phyloP scores from a whole-genome alignment of 1,140 invertebrate species.

The Nasonia giraulti region DNA sequence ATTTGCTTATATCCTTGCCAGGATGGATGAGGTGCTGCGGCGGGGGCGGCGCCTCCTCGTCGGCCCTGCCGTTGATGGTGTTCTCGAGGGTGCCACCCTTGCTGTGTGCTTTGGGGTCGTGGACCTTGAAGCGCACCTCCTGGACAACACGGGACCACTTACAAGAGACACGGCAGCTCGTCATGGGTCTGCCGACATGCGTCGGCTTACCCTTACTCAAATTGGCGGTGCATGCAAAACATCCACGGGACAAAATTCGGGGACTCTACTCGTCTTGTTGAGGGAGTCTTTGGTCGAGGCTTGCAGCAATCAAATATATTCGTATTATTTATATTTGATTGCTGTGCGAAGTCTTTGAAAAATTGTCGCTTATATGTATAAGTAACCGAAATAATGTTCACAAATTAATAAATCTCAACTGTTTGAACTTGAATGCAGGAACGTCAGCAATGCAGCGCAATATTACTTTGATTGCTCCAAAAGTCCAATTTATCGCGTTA shows the following conservation, averaged over 20 bases:
- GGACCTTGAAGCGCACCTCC: constrained; percentile 95
- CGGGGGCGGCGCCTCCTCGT: constrained; percentile 82
- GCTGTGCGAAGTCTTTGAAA: too few species aligned
- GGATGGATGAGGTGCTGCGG: constrained; percentile 86
- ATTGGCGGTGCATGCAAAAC: constrained; percentile 38
- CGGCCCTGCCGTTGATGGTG: constrained; percentile 87
- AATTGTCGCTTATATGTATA: neutral
- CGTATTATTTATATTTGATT: too few species aligned
- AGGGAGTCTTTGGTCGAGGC: too few species aligned
- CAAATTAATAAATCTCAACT: neutral
- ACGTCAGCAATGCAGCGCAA: neutral
- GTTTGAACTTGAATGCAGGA: neutral
- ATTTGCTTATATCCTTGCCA: constrained; percentile 89
- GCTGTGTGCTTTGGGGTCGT: constrained; percentile 93
- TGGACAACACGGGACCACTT: constrained; percentile 87
- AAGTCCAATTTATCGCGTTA: neutral
- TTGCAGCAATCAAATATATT: too few species aligned
- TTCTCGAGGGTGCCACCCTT: constrained; percentile 93
- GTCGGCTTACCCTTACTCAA: constrained; percentile 32
- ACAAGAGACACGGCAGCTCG: constrained; percentile 77
- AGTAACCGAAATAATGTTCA: too few species aligned
- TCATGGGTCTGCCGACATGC: constrained; percentile 56
- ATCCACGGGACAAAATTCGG: neutral
- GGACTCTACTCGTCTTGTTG: neutral
- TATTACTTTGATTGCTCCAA: neutral